Evolutionary conservation across 2,888 invertebrate genomes (phyloP).

Genomic region (Apodemia hepburni): DNA sequence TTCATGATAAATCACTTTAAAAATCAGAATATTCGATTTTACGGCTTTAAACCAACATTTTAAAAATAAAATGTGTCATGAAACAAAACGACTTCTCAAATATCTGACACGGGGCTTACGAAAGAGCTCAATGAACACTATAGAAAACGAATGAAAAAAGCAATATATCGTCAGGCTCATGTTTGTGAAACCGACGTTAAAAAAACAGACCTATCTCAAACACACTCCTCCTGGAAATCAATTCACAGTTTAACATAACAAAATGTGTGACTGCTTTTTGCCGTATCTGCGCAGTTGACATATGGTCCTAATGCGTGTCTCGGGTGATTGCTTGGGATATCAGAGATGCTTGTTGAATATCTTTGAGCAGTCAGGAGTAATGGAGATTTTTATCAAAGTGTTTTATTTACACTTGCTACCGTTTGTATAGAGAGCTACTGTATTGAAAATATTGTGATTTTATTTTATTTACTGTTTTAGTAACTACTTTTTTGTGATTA

Average conservation of each 20-base stretch:
- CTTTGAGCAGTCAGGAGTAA: neutral
- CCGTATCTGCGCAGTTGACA: conserved; percentile 44
- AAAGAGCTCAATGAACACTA: conserved; percentile 49
- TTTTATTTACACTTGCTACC: neutral
- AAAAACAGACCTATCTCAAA: conserved; percentile 55
- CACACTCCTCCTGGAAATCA: conserved; percentile 53
- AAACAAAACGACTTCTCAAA: neutral
- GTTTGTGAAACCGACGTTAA: conserved; percentile 60
- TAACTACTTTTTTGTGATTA: neutral
- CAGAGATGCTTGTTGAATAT: conserved; percentile 14
- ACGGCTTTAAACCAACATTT: neutral
- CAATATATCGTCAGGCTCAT: conserved; percentile 61
- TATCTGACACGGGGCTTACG: conserved; percentile 17
- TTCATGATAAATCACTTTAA: neutral
- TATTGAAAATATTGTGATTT: neutral
- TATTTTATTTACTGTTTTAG: neutral
- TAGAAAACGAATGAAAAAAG: conserved; percentile 64
- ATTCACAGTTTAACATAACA: conserved; percentile 63
- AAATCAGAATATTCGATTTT: neutral
- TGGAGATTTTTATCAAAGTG: conserved; percentile 9
- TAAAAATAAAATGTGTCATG: too few relatives aligned
- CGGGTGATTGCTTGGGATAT: conserved; percentile 43
- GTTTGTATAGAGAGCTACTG: neutral
- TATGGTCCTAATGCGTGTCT: conserved; percentile 59
- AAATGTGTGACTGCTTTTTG: conserved; percentile 53